Evolutionary conservation across 1,140 invertebrate genomes (phyloP).

Genomic region (Diprion similis): DNA sequence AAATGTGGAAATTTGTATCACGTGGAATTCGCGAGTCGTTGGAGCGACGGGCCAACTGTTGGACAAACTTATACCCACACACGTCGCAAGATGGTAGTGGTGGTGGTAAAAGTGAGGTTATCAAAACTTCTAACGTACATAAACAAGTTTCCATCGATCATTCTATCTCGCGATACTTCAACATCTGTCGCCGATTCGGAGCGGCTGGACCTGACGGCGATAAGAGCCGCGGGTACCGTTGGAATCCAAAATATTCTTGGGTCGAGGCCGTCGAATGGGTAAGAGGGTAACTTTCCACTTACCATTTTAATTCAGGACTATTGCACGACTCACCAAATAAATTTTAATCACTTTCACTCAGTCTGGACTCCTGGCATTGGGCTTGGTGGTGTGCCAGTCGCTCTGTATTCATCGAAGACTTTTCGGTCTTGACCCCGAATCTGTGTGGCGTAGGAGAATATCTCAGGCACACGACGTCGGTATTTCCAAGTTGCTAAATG

Average conservation of each 20-base stretch:
- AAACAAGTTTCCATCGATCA: constrained; percentile 33
- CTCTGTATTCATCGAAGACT: neutral
- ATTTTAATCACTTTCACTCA: constrained; percentile 33
- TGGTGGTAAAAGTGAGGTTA: constrained; percentile 34
- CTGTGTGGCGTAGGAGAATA: constrained; percentile 29
- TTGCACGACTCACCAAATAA: neutral
- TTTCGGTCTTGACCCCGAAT: neutral
- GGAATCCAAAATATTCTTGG: constrained; percentile 44
- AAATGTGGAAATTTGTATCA: constrained; percentile 52
- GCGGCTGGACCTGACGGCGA: constrained; percentile 34
- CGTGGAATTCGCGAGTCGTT: constrained; percentile 48
- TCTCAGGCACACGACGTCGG: constrained; percentile 23
- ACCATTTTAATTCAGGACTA: constrained; percentile 12
- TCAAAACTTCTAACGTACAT: constrained; percentile 29
- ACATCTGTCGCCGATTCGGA: constrained; percentile 32
- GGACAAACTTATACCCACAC: constrained; percentile 50
- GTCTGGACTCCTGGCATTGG: constrained; percentile 44
- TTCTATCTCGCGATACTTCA: constrained; percentile 28
- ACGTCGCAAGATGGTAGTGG: constrained; percentile 34
- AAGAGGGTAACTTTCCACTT: constrained; percentile 16
- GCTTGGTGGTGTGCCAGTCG: constrained; percentile 41
- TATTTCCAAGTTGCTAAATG: constrained; percentile 28
- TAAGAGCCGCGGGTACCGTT: constrained; percentile 37
- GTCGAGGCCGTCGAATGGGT: constrained; percentile 52
- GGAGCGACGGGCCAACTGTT: constrained; percentile 44